These are phyloP conservation scores for Callospermophilus lateralis DNA, from an alignment of 2,113 vertebrate species.

Conservation along the genomic window DNA sequence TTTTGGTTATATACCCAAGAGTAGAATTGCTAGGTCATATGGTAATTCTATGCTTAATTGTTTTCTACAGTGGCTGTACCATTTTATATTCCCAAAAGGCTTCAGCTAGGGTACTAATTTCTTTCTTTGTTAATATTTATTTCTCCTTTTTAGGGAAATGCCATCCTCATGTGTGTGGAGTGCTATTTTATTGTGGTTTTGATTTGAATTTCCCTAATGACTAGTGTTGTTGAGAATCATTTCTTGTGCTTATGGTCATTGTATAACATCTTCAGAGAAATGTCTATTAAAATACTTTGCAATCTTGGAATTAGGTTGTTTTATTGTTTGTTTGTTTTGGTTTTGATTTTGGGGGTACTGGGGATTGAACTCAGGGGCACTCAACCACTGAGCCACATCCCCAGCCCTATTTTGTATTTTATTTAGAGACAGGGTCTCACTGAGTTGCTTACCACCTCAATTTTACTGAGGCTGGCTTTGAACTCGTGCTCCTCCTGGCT, in stretches of 20 bases:
- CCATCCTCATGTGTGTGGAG: not conserved
- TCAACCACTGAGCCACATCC: too few species aligned
- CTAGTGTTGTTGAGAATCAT: not conserved
- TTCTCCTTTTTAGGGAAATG: not conserved
- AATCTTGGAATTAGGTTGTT: not conserved
- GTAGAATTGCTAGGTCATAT: not conserved
- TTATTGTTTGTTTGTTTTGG: not conserved
- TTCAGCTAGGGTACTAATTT: not conserved
- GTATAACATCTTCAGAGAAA: not conserved
- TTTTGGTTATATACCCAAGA: not conserved
- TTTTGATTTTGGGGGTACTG: too few species aligned
- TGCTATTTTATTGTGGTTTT: not conserved
- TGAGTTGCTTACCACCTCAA: too few species aligned
- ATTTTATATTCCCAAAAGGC: not conserved
- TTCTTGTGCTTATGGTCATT: not conserved
- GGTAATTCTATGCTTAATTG: not conserved
- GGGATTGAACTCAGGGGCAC: too few species aligned
- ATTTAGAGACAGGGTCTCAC: too few species aligned
- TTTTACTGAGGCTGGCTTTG: too few species aligned
- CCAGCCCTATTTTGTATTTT: too few species aligned
- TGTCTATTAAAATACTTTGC: not conserved
- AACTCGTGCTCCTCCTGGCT: too few species aligned
- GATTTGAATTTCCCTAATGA: not conserved
- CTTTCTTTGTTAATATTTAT: not conserved
- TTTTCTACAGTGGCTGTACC: not conserved